Evolutionary conservation across 2,113 vertebrate species (phyloP), one percentile per base, ranked within the genome.

Genomic region (Paracanthobrama guichenoti): DNA sequence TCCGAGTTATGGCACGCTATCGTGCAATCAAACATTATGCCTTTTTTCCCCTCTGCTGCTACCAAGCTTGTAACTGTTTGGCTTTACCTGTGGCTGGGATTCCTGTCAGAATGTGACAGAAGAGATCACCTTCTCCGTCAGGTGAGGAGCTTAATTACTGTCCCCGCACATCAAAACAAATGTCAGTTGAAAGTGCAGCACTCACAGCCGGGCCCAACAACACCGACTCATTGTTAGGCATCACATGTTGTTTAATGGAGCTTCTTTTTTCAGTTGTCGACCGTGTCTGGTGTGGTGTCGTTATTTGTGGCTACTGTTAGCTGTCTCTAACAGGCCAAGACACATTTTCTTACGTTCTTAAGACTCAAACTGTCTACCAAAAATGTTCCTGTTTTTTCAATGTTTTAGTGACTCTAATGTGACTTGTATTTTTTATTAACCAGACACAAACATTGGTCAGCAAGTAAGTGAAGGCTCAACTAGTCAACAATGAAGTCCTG

Each of bases 61-160:
- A 91, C 92, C 91, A 90, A 92, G 91, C 91, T 91, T 94, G 93
- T 93, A 93, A 93, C 93, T 93, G 11, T 90, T 93, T 92, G 90
- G 90, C 92, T 93, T 91, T 91, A 91, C 89, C 92, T 88, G 88
- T 76, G 89, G 94, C 94, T 95, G 77, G 91, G 91, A 94, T 93
- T 92, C 94, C 93, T 95, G 92, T 93, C 93, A 94, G 91, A 88
- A 89, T 86, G 88, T 96, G 95, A 97, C 95, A 97, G 93, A 91
- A 87, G 93, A 93, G 92, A 91, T 88, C 92, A 94, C 90, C 93
- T 94, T 91, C 91, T 93, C 92, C 92, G 90, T 90, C 88, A 92
- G 93, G 92, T 91, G 90, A 93, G 88, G 89, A 89, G 92, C 94
- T 95, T 96, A 96, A 97, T 96, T 96, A 94, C 94, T 92, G 92